Base-by-base conservation (phyloP, 2,888 invertebrate genomes). In the Epinotia bilunana region DNA sequence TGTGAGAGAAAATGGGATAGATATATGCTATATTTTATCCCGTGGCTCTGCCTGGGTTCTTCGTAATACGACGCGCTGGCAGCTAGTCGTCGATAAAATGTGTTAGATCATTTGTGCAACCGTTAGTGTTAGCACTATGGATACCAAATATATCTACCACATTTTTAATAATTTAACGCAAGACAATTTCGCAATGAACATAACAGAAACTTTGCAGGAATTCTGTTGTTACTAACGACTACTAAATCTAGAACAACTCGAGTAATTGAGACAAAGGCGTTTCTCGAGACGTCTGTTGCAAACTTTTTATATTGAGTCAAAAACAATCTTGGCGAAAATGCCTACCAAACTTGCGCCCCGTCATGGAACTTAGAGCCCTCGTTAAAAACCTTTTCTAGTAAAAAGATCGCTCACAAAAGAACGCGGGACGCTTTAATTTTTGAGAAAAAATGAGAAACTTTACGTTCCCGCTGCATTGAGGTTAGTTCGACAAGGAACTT, bases 241-340 rank as follows among this genome's bases (percentile, higher is more conserved):
- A 43, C 28, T 71, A 55, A 58, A 71, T 71, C 70, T 71, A 65
- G 12, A 64, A 58, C 74, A 74, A 63, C 70, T 71, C 64, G n/a
- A 60, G 61, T 71, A 74, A 71, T 60, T 74, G 74, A 71, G 55
- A 61, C 64, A 65, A 58, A 60, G 74, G 64, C 74, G 53, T 71
- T 71, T 71, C 74, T 70, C 64, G 53, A 61, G 71, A 65, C 46
- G 71, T 65, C 67, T 64, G 73, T 55, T 53, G 63, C 64, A 72
- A 85, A 85, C 83, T 84, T 86, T 84, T 83, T 82, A 83, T 86
- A 84, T 84, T 83, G 80, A 81, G 78, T 82, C 81, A 82, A 81
- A 80, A 84, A 83, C 81, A 81, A 81, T 80, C 80, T 78, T 76
- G 68, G 61, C 65, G 69, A 73, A 77, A 78, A 73, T 64, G 68